phyloP scores from a whole-genome alignment of 2,888 invertebrate genomes.

The Drosophila picticornis region DNA sequence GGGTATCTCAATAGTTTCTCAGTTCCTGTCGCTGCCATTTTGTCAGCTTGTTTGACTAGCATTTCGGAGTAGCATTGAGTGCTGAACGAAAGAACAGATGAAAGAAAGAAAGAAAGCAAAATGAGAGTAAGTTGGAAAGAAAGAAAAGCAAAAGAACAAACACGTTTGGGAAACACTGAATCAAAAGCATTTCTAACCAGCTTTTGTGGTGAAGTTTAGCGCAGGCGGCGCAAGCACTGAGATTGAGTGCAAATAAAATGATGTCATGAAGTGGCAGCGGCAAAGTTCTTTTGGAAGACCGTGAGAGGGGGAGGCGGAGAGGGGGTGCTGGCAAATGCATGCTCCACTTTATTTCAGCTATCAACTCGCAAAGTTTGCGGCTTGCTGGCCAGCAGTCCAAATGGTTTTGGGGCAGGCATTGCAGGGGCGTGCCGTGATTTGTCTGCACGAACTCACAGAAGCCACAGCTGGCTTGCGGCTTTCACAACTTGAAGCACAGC shows the following conservation, averaged over 20 bases:
- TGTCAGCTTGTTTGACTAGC: neutral
- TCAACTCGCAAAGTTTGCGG: slow-evolving; percentile 79
- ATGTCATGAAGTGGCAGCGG: slow-evolving; percentile 74
- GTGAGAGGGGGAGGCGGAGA: neutral
- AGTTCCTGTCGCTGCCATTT: neutral
- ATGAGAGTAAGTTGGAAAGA: neutral
- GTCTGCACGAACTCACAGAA: slow-evolving; percentile 60
- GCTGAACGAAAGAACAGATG: slow-evolving; percentile 17
- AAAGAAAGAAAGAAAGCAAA: slow-evolving; percentile 11
- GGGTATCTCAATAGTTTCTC: slow-evolving; percentile 19
- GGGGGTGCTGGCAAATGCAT: slow-evolving; percentile 52
- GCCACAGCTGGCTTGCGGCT: slow-evolving; percentile 59
- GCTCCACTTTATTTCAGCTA: slow-evolving; percentile 77
- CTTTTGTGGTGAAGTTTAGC: slow-evolving; percentile 59
- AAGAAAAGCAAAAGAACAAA: slow-evolving; percentile 33
- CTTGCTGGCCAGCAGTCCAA: slow-evolving; percentile 57
- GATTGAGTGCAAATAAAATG: slow-evolving; percentile 81
- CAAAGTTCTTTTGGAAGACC: slow-evolving; percentile 14
- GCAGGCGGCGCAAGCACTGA: slow-evolving; percentile 60
- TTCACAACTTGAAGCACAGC: slow-evolving; percentile 55
- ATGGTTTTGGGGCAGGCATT: slow-evolving; percentile 14
- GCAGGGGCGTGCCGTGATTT: slow-evolving; percentile 45
- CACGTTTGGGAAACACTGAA: slow-evolving; percentile 58
- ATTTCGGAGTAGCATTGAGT: slow-evolving; percentile 45
- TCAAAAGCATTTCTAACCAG: slow-evolving; percentile 76